Evolutionary conservation across 2,113 vertebrate genomes (phyloP).

Genomic region (Microcebus tavaratra): DNA sequence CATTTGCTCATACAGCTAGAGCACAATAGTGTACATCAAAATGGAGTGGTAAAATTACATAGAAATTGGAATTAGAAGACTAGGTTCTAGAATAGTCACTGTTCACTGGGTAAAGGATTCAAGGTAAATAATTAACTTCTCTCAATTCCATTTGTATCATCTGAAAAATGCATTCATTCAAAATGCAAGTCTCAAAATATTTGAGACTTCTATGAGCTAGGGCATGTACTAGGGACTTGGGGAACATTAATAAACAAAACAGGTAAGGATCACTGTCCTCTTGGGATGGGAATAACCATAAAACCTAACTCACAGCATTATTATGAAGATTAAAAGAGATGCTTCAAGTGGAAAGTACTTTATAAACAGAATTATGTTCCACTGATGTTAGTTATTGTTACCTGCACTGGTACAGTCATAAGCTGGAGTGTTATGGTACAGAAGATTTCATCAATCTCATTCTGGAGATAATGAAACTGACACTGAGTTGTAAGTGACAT

Average conservation of each 20-base stretch:
- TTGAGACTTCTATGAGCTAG: not conserved
- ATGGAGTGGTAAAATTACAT: not conserved
- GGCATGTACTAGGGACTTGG: not conserved
- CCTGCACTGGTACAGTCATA: not conserved
- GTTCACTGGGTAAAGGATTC: not conserved
- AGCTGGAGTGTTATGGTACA: accelerated
- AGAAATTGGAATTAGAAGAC: not conserved
- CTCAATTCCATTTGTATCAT: not conserved
- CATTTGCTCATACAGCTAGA: not conserved
- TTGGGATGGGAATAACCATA: not conserved
- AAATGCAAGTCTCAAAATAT: not conserved
- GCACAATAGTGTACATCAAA: not conserved
- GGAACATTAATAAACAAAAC: not conserved
- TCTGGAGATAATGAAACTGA: not conserved
- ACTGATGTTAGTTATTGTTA: not conserved
- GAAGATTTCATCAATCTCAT: not conserved
- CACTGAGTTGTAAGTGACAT: not conserved
- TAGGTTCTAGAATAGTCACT: not conserved
- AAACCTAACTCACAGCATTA: not conserved
- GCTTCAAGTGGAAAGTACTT: not conserved
- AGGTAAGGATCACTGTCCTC: not conserved
- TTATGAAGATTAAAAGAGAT: not conserved
- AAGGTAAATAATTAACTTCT: not conserved
- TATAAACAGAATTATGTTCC: not conserved
- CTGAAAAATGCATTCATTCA: not conserved